phyloP scores from a whole-genome alignment of 2,888 invertebrate species.

The Periphyllus acericola region DNA sequence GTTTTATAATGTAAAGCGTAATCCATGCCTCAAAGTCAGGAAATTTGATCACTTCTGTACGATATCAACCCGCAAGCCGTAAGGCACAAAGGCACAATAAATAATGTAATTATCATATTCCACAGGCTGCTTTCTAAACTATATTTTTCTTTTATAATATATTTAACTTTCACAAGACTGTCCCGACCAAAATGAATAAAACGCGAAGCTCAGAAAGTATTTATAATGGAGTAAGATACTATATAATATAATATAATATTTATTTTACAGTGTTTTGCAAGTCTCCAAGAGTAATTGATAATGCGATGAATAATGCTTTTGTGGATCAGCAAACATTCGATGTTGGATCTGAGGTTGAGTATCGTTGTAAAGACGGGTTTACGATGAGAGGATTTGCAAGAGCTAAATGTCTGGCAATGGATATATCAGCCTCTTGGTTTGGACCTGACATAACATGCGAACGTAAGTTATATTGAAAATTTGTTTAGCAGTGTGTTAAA shows the following conservation, averaged over 20 bases:
- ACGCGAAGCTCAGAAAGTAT: neutral
- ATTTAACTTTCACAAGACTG: too few species aligned
- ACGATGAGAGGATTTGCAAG: conserved; percentile 89
- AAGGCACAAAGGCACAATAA: too few species aligned
- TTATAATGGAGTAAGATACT: neutral
- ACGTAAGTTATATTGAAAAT: conserved; percentile 73
- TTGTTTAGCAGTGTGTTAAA: neutral
- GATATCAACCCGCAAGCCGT: too few species aligned
- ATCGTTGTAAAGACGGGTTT: conserved; percentile 95
- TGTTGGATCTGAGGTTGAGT: conserved; percentile 88
- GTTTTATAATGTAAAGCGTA: too few species aligned
- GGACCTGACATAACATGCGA: conserved; percentile 96
- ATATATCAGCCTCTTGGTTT: conserved; percentile 90
- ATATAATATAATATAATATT: neutral
- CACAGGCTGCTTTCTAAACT: too few species aligned
- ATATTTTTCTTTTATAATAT: too few species aligned
- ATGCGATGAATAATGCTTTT: conserved; percentile 88
- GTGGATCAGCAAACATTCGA: conserved; percentile 89
- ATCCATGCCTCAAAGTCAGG: too few species aligned
- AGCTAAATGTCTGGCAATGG: conserved; percentile 92
- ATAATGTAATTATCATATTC: too few species aligned
- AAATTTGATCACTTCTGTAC: too few species aligned
- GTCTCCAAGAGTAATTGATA: conserved; percentile 84
- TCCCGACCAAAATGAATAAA: neutral
- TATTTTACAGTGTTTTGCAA: conserved; percentile 75